Percentiles rank a stretch among this genome's conserved stretches.
Evolutionary conservation across 2,797 vertebrate genomes (phyloP).

Genomic region (Pygocentrus nattereri): DNA sequence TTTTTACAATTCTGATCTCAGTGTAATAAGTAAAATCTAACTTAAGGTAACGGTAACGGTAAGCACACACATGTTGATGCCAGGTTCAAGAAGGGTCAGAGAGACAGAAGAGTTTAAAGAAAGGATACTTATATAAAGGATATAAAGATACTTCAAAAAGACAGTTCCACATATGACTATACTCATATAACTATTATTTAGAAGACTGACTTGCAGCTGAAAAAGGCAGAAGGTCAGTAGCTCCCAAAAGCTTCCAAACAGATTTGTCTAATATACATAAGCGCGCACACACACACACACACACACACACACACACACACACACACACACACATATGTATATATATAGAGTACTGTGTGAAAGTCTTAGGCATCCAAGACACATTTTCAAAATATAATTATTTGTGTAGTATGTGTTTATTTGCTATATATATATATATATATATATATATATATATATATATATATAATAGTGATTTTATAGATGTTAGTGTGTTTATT

Average conservation of each 20-base stretch:
- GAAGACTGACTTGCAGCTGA: background rate
- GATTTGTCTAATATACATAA: background rate
- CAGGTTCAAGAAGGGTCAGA: background rate
- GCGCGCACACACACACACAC: too few species aligned
- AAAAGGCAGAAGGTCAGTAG: background rate
- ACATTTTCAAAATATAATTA: too few species aligned
- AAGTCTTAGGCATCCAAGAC: too few species aligned
- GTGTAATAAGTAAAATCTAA: background rate
- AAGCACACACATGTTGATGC: background rate
- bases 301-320: too few species aligned
- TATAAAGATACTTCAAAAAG: background rate
- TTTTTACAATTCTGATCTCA: background rate
- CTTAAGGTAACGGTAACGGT: background rate
- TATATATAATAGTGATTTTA: too few species aligned
- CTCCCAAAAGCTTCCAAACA: background rate
- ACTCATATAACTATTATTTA: background rate
- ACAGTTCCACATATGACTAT: background rate
- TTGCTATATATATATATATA: too few species aligned
- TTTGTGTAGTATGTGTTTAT: too few species aligned
- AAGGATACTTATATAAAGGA: too few species aligned
- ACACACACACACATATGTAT: too few species aligned
- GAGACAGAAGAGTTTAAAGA: background rate
- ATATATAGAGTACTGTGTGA: too few species aligned
- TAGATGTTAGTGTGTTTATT: too few species aligned
- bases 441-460: too few species aligned